Evolutionary conservation across 1,140 invertebrate genomes (phyloP), one percentile per base, ranked within the genome.

Genomic region (Diachasma alloeum): DNA sequence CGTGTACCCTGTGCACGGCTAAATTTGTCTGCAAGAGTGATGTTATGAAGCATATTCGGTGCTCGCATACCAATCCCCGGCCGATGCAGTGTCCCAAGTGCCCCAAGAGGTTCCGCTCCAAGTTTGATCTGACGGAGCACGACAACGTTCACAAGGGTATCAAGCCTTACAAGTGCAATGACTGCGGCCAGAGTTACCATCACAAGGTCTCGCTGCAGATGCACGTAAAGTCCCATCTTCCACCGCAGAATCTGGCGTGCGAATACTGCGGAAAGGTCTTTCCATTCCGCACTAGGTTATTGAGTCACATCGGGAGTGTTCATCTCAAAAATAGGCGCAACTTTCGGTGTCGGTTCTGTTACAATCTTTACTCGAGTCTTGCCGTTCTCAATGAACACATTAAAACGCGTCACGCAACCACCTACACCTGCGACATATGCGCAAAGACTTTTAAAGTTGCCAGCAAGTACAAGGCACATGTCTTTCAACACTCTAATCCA

Each of bases 1-100:
- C 93, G 0, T 95, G 94, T 81, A 92, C 93, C 63, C 85, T 94
- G 5, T 95, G 94, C 75, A 85, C 85, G 11, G 88, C 87, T 0
- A 89, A 87, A 75, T 89, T 90, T 56, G 89, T 90, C 11, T 90
- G 89, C 59, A 90, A 90, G 56, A 89, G 88, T 0, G 89, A 90
- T 56, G 89, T 90, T 1, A 89, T 90, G 88, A 90, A 90, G 44
- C 89, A 90, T 37, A 90, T 90, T 5, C 80, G 89, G 56, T 90
- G 88, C 36, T 89, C 89, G 3, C 89, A 90, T 44, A 90, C 88
- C 5, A 90, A 90, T 82, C 89, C 89, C 2, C 79, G 88, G 46
- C 88, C 89, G 0, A 87, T 90, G 68, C 86, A 86, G 3, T 90
- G 89, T 76, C 86, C 88, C 0, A 89, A 89, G 71, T 90, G 89